Conservation (phyloP, 2,888 invertebrate species). For the Apantesis nais region DNA sequence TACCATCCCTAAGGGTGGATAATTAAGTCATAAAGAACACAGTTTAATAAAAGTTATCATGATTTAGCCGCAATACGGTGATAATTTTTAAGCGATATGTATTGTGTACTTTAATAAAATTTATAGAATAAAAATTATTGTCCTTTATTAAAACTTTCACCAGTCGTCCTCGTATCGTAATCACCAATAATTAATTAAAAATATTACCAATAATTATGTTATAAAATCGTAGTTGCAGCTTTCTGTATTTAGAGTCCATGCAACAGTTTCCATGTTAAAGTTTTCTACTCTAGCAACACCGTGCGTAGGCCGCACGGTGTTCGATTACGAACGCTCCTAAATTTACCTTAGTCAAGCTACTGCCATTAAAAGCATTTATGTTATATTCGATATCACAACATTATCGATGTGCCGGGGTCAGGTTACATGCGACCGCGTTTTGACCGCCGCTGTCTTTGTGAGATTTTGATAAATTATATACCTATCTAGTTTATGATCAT, state of each 20-base stretch:
- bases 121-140: no score
- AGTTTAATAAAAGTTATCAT: no score
- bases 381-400: conserved; percentile 79
- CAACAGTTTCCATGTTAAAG: conserved; percentile 8
- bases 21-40: no score
- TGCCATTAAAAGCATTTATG: conserved; percentile 84
- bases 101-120: no score
- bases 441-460: conserved; percentile 44
- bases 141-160: not conserved
- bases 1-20: no score
- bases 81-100: no score
- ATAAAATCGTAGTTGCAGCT: conserved; percentile 19
- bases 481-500: not conserved
- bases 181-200: no score
- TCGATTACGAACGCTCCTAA: conserved; percentile 80
- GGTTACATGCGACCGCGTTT: conserved; percentile 52
- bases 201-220: not conserved
- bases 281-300: conserved; percentile 61
- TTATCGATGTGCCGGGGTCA: conserved; percentile 61
- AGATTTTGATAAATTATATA: conserved; percentile 30
- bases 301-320: conserved; percentile 73
- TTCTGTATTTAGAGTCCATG: not conserved
- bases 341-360: conserved; percentile 80
- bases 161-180: not conserved
- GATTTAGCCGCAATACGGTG: no score